These are phyloP conservation scores for Drosophila kokeensis DNA, from an alignment of 2,888 invertebrate genomes.

Conservation along the genomic window DNA sequence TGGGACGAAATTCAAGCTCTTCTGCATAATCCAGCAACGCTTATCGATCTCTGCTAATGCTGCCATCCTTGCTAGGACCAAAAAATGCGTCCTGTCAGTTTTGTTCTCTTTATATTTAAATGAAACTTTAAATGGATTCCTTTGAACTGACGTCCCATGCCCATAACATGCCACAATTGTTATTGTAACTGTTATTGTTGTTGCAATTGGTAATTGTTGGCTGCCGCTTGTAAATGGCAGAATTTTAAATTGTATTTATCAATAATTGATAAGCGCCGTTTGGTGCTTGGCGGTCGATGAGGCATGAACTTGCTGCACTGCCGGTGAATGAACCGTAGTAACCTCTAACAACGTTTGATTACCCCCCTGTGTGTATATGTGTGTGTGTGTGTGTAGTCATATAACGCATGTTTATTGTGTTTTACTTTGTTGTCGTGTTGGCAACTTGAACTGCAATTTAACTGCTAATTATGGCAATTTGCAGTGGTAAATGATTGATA, in stretches of 20 bases:
- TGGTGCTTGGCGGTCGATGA: neutral
- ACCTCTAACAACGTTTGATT: conserved; percentile 56
- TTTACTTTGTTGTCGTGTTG: conserved; percentile 2
- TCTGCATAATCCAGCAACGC: neutral
- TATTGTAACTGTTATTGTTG: conserved; percentile 14
- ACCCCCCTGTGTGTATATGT: conserved; percentile 29
- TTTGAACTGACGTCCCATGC: conserved; percentile 25
- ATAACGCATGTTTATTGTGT: neutral
- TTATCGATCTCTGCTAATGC: neutral
- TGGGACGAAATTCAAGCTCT: neutral
- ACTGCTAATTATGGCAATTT: conserved; percentile 67
- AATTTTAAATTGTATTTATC: conserved; percentile 26
- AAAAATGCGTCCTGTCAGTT: neutral
- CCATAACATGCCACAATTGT: neutral
- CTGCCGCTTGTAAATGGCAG: conserved; percentile 35
- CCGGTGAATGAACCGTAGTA: conserved; percentile 79
- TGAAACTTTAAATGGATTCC: conserved; percentile 12
- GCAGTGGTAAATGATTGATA: conserved; percentile 51
- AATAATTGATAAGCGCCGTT: conserved; percentile 43
- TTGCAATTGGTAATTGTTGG: conserved; percentile 4
- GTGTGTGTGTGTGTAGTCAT: neutral
- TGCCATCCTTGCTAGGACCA: neutral
- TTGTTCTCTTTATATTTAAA: neutral
- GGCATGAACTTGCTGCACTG: conserved; percentile 17
- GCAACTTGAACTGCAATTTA: conserved; percentile 49